Evolutionary conservation across 2,113 vertebrate species (phyloP).

Genomic region (Myrmecobius fasciatus): DNA sequence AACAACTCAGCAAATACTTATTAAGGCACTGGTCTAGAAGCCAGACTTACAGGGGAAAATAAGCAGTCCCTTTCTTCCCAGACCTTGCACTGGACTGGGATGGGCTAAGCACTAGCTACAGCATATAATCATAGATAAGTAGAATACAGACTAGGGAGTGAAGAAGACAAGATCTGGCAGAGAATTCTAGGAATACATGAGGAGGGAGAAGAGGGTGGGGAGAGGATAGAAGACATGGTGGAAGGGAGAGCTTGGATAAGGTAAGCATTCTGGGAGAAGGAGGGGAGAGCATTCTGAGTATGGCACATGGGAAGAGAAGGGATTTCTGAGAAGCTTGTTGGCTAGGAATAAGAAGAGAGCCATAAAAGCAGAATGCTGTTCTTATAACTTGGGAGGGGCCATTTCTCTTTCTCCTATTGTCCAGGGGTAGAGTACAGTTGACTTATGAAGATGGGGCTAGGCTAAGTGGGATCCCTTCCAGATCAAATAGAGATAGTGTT

Average conservation of each 20-base stretch:
- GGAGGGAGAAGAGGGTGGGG: background rate
- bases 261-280: too few species aligned
- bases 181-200: background rate
- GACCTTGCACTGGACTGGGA: background rate
- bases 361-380: background rate
- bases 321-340: background rate
- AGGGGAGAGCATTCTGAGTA: background rate
- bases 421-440: background rate
- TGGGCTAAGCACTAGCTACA: background rate
- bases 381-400: background rate
- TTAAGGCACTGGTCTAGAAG: background rate
- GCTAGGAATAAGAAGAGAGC: background rate
- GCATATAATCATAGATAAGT: background rate
- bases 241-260: background rate
- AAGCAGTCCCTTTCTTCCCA: background rate
- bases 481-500: background rate
- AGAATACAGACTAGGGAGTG: background rate
- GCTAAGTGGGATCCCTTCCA: background rate
- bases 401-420: background rate
- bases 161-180: background rate
- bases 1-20: too few species aligned
- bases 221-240: fast-evolving
- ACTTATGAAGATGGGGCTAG: background rate
- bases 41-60: background rate
- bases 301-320: background rate